Evolutionary conservation across 2,113 vertebrate genomes (phyloP), one percentile per base, ranked within the genome.

Genomic region (Euleptes europaea): DNA sequence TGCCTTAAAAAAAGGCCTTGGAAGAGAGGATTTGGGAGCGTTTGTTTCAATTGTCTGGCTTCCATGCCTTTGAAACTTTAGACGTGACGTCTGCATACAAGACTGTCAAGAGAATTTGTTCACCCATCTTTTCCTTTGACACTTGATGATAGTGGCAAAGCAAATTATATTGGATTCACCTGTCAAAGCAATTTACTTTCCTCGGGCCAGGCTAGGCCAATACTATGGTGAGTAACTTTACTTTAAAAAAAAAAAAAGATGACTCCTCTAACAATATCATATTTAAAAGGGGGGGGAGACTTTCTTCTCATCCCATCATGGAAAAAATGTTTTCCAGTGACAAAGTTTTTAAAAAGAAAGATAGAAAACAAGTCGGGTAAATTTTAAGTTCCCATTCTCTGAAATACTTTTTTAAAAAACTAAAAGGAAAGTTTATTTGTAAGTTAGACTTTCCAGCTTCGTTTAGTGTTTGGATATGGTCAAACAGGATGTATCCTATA

Each of bases 111-210:
- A 93, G 90, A 92, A 91, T 89, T 95, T 91, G 93, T 81, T 89
- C 85, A 85, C 94, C 89, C 91, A 86, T 87, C 73, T 91, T 92
- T 94, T 90, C 92, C 88, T 88, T 83, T 91, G 91, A 33, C 86
- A 87, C 86, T 84, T 84, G 92, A 93, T 91, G 91, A 90, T 91
- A 91, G 91, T 67, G 89, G 82, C 92, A 88, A 88, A 93, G 87
- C 92, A 88, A 94, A 94, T 90, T 89, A 95, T 92, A 94, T 89
- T 91, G 93, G 92, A 92, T 93, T 89, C 93, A 92, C 91, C 78
- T 94, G 93, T 92, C 94, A 95, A 93, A 94, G 88, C 86, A 93
- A 95, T 95, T 84, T 94, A 90, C 83, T 92, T 94, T 78, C 90
- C 83, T 72, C 57, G 31, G 72, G 83, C 85, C 47, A 86, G 76